These are phyloP conservation scores for Drosophila sturtevanti DNA, from an alignment of 1,140 invertebrate species.

Conservation along the genomic window DNA sequence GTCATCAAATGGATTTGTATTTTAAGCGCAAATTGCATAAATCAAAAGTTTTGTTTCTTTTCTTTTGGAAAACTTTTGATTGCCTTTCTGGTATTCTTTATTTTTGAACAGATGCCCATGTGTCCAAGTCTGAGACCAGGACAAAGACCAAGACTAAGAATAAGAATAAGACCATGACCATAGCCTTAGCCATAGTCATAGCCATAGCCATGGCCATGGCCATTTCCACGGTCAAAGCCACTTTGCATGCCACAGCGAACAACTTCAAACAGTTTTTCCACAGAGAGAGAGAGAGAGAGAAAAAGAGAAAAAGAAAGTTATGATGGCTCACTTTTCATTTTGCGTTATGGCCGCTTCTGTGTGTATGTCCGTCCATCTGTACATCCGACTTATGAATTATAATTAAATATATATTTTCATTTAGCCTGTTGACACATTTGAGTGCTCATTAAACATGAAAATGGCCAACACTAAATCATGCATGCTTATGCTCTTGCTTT, in stretches of 20 bases:
- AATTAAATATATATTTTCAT: conserved; percentile 79
- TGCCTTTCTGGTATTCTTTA: conserved; percentile 52
- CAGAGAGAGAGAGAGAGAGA: background rate
- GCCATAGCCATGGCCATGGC: background rate
- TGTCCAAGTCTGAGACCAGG: conserved; percentile 13
- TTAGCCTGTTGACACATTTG: conserved; percentile 79
- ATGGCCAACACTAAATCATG: conserved; percentile 69
- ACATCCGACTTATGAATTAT: conserved; percentile 59
- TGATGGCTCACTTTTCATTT: conserved; percentile 46
- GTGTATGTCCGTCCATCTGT: conserved; percentile 20
- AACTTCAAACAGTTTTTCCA: conserved; percentile 39
- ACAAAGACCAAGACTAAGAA: background rate
- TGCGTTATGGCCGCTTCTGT: conserved; percentile 24
- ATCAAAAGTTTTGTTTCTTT: conserved; percentile 65
- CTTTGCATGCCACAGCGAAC: conserved; percentile 23
- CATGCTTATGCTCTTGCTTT: conserved; percentile 51
- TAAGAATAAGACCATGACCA: background rate
- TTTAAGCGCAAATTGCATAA: conserved; percentile 77
- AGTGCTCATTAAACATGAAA: conserved; percentile 79
- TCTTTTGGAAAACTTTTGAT: conserved; percentile 67
- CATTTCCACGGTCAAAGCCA: background rate
- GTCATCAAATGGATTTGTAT: conserved; percentile 79
- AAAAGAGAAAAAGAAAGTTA: conserved; percentile 15
- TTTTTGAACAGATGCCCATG: conserved; percentile 22
- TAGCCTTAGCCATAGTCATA: background rate